Conservation (phyloP, 2,797 vertebrate genomes). For the Cyprinodon diabolis region DNA sequence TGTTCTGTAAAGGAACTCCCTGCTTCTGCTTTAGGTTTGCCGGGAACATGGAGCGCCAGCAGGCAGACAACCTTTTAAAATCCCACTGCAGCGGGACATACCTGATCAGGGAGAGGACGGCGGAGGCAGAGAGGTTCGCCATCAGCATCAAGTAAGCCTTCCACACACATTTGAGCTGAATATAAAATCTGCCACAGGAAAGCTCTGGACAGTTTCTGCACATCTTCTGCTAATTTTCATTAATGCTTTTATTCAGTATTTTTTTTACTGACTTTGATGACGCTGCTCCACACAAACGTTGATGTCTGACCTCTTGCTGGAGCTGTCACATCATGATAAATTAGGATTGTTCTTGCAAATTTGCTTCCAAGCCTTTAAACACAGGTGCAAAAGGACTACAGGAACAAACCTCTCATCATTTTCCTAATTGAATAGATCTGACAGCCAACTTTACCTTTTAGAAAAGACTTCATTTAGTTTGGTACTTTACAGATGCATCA, state of each 20-base stretch:
- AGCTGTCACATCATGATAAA: conserved; percentile 35
- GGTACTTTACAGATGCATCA: not conserved
- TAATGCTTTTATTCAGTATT: conserved; percentile 56
- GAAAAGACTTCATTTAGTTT: conserved; percentile 21
- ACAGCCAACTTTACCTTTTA: conserved; percentile 10
- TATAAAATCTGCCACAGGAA: conserved; percentile 37
- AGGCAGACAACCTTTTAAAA: conserved; percentile 95
- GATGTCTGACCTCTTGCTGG: conserved; percentile 22
- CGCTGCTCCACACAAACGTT: conserved; percentile 26
- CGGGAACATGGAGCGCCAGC: conserved; percentile 96
- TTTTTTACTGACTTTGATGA: conserved; percentile 23
- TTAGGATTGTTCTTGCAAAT: conserved; percentile 21
- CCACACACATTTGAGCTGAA: conserved; percentile 17
- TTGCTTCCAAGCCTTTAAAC: conserved; percentile 26
- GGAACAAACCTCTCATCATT: conserved; percentile 20
- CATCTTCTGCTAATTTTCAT: conserved; percentile 56
- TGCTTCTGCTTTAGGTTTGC: conserved; percentile 87
- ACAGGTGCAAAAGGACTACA: conserved; percentile 22
- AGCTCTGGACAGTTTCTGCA: conserved; percentile 26
- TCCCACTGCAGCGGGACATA: conserved; percentile 94
- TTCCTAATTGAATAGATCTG: conserved; percentile 21
- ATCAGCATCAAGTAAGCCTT: conserved; percentile 95
- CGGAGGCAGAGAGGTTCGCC: conserved; percentile 95
- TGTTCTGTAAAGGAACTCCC: conserved; percentile 10
- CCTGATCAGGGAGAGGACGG: conserved; percentile 94